Conservation (phyloP, 2,888 invertebrate genomes). For the Ariolimax columbianus region DNA sequence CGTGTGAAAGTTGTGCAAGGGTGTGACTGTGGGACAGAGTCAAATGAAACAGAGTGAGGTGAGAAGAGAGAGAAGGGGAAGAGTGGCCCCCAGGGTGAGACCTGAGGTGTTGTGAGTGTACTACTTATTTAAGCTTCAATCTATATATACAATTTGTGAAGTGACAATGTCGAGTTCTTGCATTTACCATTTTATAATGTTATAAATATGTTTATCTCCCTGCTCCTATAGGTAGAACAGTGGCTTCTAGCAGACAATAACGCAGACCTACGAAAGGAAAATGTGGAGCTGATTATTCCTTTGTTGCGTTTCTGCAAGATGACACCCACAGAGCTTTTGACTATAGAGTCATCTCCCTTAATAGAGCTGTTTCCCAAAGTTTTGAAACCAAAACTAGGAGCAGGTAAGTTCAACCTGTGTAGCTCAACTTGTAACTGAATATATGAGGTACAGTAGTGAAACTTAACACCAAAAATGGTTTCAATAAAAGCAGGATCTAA, state of each 20-base stretch:
- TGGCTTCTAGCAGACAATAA: conserved; percentile 66
- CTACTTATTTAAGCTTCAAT: too few relatives aligned
- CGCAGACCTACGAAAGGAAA: conserved; percentile 56
- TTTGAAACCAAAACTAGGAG: conserved; percentile 56
- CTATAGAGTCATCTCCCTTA: conserved; percentile 66
- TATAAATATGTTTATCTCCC: neutral
- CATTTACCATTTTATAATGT: neutral
- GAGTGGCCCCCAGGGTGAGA: too few relatives aligned
- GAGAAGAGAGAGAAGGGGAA: too few relatives aligned
- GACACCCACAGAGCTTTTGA: conserved; percentile 66
- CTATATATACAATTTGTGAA: too few relatives aligned
- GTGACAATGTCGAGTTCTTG: too few relatives aligned
- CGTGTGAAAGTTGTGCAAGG: too few relatives aligned
- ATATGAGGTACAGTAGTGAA: too few relatives aligned
- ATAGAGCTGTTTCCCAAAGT: conserved; percentile 62
- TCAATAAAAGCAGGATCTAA: too few relatives aligned
- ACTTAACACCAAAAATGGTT: too few relatives aligned
- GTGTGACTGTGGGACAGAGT: too few relatives aligned
- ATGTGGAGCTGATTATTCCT: conserved; percentile 61
- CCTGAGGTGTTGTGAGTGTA: too few relatives aligned
- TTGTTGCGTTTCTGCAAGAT: conserved; percentile 70
- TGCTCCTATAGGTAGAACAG: conserved; percentile 57
- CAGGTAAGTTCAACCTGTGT: conserved; percentile 11
- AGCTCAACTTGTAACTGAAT: neutral
- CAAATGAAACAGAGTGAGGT: too few relatives aligned